Base-by-base conservation (phyloP, 2,888 invertebrate genomes). In the Tillus elongatus region DNA sequence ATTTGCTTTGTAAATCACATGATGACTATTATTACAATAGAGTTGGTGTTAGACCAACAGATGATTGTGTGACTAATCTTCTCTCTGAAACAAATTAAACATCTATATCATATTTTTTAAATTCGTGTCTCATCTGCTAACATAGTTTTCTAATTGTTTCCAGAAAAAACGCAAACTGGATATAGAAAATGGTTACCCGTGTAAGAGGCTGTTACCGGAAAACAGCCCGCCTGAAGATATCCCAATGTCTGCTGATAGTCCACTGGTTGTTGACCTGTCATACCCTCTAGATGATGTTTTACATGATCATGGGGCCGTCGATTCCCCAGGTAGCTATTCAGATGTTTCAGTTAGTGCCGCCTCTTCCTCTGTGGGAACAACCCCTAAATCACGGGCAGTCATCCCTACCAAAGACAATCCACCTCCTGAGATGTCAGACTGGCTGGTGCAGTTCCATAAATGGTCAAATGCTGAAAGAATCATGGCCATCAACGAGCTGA, bases 401-500 rank as follows among this genome's bases (percentile, higher is more conserved):
- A 79, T 80, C 53, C 82, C 83, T 28, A 80, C 82, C n/a, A 79
- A 79, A 61, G 82, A 81, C 52, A 80, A 82, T 69, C 84, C 85
- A 37, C 85, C 86, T 6, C 79, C 82, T 3, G 82, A 82, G 56
- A 70, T 87, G 66, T 74, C 71, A 45, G 74, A 76, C 51, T 87
- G 86, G 86, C 65, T 87, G 43, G 60, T 71, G 37, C 81, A 80
- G 55, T 86, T 85, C 66, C 77, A 81, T 68, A 72, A 72, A 45
- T 95, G 93, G 95, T 82, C 86, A 4, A 87, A 90, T 57, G 80
- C 81, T 1, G 92, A 95, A 64, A 75, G 92, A 51, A 75, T 90
- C 51, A 70, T 87, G 58, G 95, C 93, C 1, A 79, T 96, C 40
- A 89, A 92, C 61, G 83, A 87, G 49, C 71, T 97, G 46, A 92